phyloP scores from a whole-genome alignment of 23 tunicate genomes.

The Botrylloides violaceus region DNA sequence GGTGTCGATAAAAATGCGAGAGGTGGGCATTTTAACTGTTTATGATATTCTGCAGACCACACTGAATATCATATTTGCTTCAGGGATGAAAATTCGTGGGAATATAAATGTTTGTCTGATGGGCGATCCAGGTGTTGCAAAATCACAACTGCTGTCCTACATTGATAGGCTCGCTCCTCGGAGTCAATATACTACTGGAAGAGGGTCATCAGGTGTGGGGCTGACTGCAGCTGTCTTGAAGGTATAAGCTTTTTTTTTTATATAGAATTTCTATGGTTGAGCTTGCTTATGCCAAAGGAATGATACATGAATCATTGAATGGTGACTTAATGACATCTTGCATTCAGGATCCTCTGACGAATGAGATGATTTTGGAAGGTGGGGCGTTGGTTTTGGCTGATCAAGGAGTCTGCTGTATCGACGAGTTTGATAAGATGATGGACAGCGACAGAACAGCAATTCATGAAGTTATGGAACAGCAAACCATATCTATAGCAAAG shows the following conservation, averaged over 20 bases:
- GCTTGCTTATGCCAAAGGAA: no score
- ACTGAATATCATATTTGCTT: background rate
- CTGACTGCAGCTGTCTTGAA: slow-evolving; percentile 97
- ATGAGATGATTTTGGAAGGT: slow-evolving; percentile 95
- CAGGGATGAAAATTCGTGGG: slow-evolving; percentile 98
- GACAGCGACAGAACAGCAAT: slow-evolving; percentile 98
- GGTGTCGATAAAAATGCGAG: slow-evolving; percentile 87
- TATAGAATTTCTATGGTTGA: no score
- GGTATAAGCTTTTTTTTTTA: slow-evolving; percentile 34
- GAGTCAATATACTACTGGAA: slow-evolving; percentile 97
- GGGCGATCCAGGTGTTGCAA: slow-evolving; percentile 99
- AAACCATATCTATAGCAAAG: slow-evolving; percentile 91
- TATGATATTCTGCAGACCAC: background rate
- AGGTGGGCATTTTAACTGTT: slow-evolving; percentile 45
- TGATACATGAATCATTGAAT: no score
- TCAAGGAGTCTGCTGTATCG: slow-evolving; percentile 98
- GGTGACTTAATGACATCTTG: background rate
- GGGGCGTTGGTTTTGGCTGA: slow-evolving; percentile 99
- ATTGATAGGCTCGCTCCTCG: slow-evolving; percentile 97
- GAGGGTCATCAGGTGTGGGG: slow-evolving; percentile 99
- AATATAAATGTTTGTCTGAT: slow-evolving; percentile 95
- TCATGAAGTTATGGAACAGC: slow-evolving; percentile 99
- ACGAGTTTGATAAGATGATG: slow-evolving; percentile 99
- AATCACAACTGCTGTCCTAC: slow-evolving; percentile 93
- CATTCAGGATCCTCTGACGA: slow-evolving; percentile 86